Conservation (phyloP, 1,140 invertebrate genomes). For the Archegozetes longisetosus region DNA sequence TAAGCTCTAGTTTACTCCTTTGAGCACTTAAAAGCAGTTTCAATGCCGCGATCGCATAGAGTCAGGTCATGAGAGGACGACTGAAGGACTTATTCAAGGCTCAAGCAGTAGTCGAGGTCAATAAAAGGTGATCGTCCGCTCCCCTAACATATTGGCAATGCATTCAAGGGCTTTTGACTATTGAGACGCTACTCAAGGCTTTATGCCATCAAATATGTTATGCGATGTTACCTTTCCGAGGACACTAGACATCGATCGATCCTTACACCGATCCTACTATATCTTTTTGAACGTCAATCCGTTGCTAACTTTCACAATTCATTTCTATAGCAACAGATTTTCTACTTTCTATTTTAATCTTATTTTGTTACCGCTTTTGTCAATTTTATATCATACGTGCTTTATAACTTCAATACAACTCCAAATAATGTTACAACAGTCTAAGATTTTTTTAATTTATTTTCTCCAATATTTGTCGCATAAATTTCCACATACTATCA, state of each 20-base stretch:
- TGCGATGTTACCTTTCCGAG: too few relatives aligned
- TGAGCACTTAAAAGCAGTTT: not conserved
- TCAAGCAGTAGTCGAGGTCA: not conserved
- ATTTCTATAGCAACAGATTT: not conserved
- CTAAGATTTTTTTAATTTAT: not conserved
- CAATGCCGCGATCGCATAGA: not conserved
- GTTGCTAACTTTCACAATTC: not conserved
- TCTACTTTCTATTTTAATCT: not conserved
- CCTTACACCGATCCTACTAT: not conserved
- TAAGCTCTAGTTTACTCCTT: conserved; percentile 4
- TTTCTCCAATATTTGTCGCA: not conserved
- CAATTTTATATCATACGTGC: not conserved
- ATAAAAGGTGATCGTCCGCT: not conserved
- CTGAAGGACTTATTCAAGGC: not conserved
- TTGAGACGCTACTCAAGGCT: not conserved
- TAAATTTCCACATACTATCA: not conserved
- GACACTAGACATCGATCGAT: not conserved
- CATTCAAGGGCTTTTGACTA: not conserved
- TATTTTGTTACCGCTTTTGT: not conserved
- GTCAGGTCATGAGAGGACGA: not conserved
- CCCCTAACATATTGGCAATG: not conserved
- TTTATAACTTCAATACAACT: not conserved
- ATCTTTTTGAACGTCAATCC: too few relatives aligned
- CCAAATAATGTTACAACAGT: not conserved
- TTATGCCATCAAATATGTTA: too few relatives aligned